Base-by-base conservation (phyloP, 64 coral and sea anemone genomes). In the Pachyseris speciosa region DNA sequence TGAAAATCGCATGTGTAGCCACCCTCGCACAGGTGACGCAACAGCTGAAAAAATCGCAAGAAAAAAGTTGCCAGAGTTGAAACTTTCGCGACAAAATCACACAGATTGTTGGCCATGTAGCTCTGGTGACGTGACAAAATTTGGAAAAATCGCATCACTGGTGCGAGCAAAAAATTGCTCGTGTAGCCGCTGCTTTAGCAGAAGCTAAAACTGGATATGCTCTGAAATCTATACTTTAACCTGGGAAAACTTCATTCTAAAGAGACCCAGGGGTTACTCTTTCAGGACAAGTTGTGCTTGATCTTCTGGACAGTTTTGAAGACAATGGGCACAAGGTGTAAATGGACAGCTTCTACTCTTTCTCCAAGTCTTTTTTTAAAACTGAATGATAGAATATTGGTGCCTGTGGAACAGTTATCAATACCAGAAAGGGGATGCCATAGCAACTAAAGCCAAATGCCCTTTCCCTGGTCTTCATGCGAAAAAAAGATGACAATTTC, bases 181-280 rank as follows among this genome's bases (percentile, higher is more conserved):
- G n/a, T n/a, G n/a, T n/a, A n/a, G n/a, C n/a, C n/a, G n/a, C n/a
- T n/a, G n/a, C n/a, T n/a, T n/a, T 91, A 25, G 45, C 48, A 66
- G 88, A 91, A 79, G 32, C 94, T 55, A 52, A 91, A 72, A 95
- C 29, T 90, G 93, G 87, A 4, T 95, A 95, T 80, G 73, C 41
- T 36, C 87, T 70, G 24, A 95, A 86, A 72, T 91, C 72, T 65
- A 29, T 48, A 24, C 33, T 94, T 69, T 89, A 85, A 57, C 85
- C 92, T 51, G 93, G 80, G 9, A 90, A 69, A 60, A 53, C 49
- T 7, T 61, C 42, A 19, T 94, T 79, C 69, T 32, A 74, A 10
- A 84, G 80, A 30, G 43, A 90, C 22, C 3, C 34, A 13, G 39
- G 64, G 13, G 17, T 49, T 64, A 19, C 22, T 44, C 64, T 86